Evolutionary conservation across 1,140 invertebrate species (phyloP).

Genomic region (Penaeus japonicus): DNA sequence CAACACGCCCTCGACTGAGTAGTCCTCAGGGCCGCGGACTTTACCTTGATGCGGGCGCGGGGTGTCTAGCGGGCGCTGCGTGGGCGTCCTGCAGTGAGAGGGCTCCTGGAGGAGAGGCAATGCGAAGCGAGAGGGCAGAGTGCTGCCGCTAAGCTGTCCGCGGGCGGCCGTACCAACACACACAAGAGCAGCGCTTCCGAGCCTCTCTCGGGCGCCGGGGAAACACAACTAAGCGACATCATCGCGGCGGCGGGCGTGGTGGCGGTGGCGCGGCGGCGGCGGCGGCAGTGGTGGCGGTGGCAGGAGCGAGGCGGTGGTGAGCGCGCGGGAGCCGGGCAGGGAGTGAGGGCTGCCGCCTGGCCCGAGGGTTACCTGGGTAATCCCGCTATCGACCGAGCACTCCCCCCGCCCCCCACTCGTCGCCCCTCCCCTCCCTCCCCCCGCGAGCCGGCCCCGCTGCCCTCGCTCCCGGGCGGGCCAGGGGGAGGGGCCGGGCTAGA

Average conservation of each 20-base stretch:
- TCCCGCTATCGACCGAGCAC: slow-evolving; percentile 40
- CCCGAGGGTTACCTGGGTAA: slow-evolving; percentile 51
- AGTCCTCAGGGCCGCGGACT: too few relatives aligned
- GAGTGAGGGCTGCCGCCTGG: slow-evolving; percentile 44
- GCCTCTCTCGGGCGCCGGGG: neutral
- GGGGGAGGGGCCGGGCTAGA: neutral
- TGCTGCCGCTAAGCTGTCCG: neutral
- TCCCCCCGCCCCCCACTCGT: slow-evolving; percentile 1
- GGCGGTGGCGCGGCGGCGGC: slow-evolving; percentile 19
- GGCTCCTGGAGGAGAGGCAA: too few relatives aligned
- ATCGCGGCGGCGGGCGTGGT: slow-evolving; percentile 17
- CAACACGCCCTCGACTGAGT: too few relatives aligned
- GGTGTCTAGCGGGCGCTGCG: too few relatives aligned
- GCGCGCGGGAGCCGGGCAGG: slow-evolving; percentile 25
- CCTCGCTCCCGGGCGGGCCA: neutral
- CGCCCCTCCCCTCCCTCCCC: slow-evolving; percentile 3
- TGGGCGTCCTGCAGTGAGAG: too few relatives aligned
- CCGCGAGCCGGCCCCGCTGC: neutral
- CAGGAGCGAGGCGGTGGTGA: slow-evolving; percentile 26
- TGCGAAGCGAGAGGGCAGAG: too few relatives aligned
- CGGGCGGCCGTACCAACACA: neutral
- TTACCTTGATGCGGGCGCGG: too few relatives aligned
- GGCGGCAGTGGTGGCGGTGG: slow-evolving; percentile 33
- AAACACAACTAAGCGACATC: slow-evolving; percentile 4
- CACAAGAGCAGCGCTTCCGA: neutral